Conservation (phyloP, 2,113 vertebrate genomes). For the Bambusicola thoracicus region DNA sequence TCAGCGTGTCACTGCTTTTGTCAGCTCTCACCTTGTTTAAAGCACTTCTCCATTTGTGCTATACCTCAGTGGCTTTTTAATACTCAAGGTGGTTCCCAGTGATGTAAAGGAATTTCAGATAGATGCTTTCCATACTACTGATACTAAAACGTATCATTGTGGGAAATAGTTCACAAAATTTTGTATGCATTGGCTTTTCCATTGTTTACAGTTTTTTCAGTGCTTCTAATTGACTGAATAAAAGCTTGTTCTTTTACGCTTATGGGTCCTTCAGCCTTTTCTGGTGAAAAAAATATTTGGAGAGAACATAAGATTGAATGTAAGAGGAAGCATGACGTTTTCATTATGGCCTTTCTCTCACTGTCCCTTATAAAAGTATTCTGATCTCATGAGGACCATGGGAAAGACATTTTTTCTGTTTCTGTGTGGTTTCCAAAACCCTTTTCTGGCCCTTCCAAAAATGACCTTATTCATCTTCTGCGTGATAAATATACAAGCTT, state of each 20-base stretch:
- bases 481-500: neutral
- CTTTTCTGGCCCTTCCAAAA: neutral
- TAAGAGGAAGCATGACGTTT: neutral
- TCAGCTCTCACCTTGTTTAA: neutral
- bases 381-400: neutral
- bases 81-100: neutral
- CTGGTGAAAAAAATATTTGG: neutral
- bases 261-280: neutral
- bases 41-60: neutral
- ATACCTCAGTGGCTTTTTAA: neutral
- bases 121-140: neutral
- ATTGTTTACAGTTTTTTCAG: neutral
- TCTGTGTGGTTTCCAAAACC: neutral
- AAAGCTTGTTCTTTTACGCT: neutral
- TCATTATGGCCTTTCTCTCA: neutral
- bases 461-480: neutral
- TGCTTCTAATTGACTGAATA: neutral
- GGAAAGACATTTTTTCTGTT: neutral
- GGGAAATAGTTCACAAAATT: neutral
- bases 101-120: neutral
- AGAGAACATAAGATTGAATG: neutral
- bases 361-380: neutral
- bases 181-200: neutral
- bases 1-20: neutral
- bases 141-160: neutral